A percentile compares a stretch with the other conserved stretches of the same genome.
Conservation (phyloP, 2,797 vertebrate genomes). For the Spinibarbus caldwelli region DNA sequence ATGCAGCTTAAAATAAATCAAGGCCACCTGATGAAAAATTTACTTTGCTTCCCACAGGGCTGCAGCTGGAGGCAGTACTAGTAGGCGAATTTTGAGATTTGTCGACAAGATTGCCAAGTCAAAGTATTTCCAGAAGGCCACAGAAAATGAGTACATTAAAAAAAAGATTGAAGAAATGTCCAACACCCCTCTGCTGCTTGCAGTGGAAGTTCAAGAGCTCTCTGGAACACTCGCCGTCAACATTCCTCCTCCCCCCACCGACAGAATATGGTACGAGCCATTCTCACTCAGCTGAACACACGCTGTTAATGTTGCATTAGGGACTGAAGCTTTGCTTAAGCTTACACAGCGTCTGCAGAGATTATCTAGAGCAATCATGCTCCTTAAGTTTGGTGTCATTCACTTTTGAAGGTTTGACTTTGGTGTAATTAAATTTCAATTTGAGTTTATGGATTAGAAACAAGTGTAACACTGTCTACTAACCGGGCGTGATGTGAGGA, state of each 20-base stretch:
- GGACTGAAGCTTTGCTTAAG: conserved; percentile 26
- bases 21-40: conserved; percentile 23
- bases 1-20: conserved; percentile 16
- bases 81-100: conserved; percentile 87
- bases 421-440: conserved; percentile 21
- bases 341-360: conserved; percentile 2
- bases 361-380: conserved; percentile 15
- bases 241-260: conserved; percentile 86
- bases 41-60: conserved; percentile 62
- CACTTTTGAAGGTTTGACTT: conserved; percentile 12
- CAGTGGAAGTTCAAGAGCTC: conserved; percentile 88
- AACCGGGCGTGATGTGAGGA: too few relatives aligned
- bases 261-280: conserved; percentile 86
- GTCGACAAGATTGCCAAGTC: conserved; percentile 92
- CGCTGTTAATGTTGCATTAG: not conserved
- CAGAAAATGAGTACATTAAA: conserved; percentile 90
- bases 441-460: conserved; percentile 19
- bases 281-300: not conserved
- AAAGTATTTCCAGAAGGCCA: conserved; percentile 90
- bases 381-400: conserved; percentile 3
- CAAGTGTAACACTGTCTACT: not conserved
- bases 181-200: conserved; percentile 88
- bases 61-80: conserved; percentile 78
- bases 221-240: conserved; percentile 84
- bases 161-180: conserved; percentile 94